phyloP scores from a whole-genome alignment of 2,113 vertebrate species.

The Gymnogyps californianus region DNA sequence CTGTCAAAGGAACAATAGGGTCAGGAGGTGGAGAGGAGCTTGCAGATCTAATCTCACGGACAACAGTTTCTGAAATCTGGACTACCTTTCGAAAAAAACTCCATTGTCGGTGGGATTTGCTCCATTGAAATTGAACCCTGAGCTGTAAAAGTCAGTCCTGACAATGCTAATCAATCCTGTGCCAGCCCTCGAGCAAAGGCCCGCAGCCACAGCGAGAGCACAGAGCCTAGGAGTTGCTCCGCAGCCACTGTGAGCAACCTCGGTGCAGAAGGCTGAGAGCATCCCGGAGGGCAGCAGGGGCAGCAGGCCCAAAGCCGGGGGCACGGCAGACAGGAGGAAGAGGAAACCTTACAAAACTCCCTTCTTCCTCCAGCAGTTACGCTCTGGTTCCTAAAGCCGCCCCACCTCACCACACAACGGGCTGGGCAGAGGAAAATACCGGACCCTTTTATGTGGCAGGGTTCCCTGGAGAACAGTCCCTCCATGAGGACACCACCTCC shows the following conservation, averaged over 20 bases:
- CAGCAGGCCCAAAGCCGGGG: neutral
- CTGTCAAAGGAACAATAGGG: conserved; percentile 66
- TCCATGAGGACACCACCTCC: neutral
- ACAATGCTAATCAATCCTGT: accelerated
- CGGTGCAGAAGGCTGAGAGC: neutral
- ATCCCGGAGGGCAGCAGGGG: neutral
- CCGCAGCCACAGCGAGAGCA: accelerated
- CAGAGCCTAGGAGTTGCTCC: neutral
- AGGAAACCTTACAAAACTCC: neutral
- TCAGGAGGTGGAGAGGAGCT: neutral
- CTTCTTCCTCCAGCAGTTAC: neutral
- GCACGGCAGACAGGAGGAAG: neutral
- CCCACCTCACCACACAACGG: neutral
- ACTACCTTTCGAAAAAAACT: accelerated
- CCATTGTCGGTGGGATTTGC: neutral
- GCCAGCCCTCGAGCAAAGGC: neutral
- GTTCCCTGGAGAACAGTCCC: neutral
- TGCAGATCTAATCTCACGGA: accelerated
- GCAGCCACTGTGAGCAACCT: neutral
- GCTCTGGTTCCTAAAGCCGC: neutral
- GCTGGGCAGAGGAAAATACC: neutral
- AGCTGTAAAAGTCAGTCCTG: neutral
- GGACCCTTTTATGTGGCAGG: accelerated
- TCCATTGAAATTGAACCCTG: neutral
- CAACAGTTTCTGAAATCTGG: accelerated